Percentiles rank a stretch among this genome's conserved stretches.
phyloP scores from a whole-genome alignment of 2,888 invertebrate genomes.

The Lithosia quadra region DNA sequence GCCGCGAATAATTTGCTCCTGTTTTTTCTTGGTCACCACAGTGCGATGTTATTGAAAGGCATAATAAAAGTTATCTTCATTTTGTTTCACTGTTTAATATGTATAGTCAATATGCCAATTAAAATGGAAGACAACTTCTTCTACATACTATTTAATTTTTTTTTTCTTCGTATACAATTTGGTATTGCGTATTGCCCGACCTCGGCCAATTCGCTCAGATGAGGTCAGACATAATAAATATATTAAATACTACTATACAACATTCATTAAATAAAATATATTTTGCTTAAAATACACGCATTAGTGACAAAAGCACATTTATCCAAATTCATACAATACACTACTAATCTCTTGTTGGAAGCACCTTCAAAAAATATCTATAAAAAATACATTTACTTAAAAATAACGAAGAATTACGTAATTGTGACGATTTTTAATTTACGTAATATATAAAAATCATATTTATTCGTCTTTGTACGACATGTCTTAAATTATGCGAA shows the following conservation, averaged over 20 bases:
- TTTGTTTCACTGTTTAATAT: too few relatives aligned
- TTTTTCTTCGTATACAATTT: not conserved
- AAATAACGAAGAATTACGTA: slow-evolving; percentile 40
- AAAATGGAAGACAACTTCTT: not conserved
- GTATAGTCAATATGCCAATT: too few relatives aligned
- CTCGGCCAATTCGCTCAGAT: not conserved
- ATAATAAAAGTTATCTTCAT: too few relatives aligned
- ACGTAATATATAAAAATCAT: slow-evolving; percentile 42
- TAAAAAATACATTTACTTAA: slow-evolving; percentile 45
- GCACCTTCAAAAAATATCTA: slow-evolving; percentile 58
- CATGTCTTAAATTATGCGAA: slow-evolving; percentile 53
- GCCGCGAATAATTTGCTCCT: not conserved
- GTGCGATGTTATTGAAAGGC: not conserved
- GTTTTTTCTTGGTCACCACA: too few relatives aligned
- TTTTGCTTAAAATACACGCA: slow-evolving; percentile 19
- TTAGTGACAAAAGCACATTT: slow-evolving; percentile 22
- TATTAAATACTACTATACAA: slow-evolving; percentile 36
- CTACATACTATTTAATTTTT: not conserved
- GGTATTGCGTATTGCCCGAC: not conserved
- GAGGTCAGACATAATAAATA: slow-evolving; percentile 23
- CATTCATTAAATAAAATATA: slow-evolving; percentile 27
- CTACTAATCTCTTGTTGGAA: slow-evolving; percentile 59
- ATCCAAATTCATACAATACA: slow-evolving; percentile 31
- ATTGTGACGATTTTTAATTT: slow-evolving; percentile 46
- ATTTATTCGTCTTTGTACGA: slow-evolving; percentile 47